Conservation (phyloP, 2,888 invertebrate species). For the Drosophila testacea region DNA sequence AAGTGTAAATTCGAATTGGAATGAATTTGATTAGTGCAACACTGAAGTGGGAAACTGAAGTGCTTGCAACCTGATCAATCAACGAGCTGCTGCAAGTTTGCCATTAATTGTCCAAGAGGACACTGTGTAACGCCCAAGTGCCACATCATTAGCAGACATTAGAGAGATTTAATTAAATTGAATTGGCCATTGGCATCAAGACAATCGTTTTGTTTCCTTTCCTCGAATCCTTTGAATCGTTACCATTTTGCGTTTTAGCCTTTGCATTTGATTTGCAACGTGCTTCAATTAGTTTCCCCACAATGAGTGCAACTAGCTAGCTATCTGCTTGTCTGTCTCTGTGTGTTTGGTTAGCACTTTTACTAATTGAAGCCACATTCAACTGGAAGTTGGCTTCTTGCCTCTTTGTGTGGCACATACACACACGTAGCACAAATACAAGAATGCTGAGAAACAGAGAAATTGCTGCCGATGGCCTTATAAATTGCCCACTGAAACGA, state of each 20-base stretch:
- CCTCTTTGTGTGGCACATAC: constrained; percentile 1
- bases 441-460: constrained; percentile 14
- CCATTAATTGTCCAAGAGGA: constrained; percentile 25
- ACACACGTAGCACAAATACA: not conserved
- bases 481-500: constrained; percentile 61
- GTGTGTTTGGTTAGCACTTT: constrained; percentile 38
- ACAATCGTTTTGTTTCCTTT: constrained; percentile 44
- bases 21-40: constrained; percentile 71
- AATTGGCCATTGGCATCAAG: constrained; percentile 58
- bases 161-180: constrained; percentile 75
- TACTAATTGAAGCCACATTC: constrained; percentile 50
- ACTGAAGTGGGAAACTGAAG: constrained; percentile 12
- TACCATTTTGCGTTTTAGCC: constrained; percentile 37
- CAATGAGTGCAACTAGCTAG: constrained; percentile 13
- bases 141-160: constrained; percentile 68
- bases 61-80: constrained; percentile 34
- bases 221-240: constrained; percentile 15
- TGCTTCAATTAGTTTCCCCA: constrained; percentile 55
- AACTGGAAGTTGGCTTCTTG: constrained; percentile 22
- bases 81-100: constrained; percentile 18
- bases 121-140: constrained; percentile 30
- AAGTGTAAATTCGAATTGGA: constrained; percentile 54
- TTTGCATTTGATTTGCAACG: constrained; percentile 53
- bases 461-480: constrained; percentile 68
- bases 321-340: not conserved